These are phyloP conservation scores for Harpagifer antarcticus DNA, from an alignment of 2,797 vertebrate species.

Conservation along the genomic window DNA sequence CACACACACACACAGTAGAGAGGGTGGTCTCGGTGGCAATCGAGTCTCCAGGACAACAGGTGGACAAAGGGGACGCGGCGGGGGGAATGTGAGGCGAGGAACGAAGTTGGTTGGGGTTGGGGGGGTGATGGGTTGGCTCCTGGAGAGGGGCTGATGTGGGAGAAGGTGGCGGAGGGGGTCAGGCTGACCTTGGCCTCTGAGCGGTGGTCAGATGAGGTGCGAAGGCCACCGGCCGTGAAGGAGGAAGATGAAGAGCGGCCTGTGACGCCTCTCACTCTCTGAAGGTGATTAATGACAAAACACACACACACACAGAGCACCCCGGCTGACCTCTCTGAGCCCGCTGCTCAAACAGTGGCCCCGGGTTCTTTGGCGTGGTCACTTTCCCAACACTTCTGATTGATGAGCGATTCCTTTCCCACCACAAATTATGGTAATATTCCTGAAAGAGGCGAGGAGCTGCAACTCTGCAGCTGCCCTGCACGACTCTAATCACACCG, in stretches of 20 bases:
- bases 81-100: constrained; percentile 75
- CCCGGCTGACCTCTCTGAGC: constrained; percentile 64
- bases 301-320: constrained; percentile 31
- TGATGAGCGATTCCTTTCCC: constrained; percentile 75
- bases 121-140: constrained; percentile 42
- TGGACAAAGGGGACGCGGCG: constrained; percentile 79
- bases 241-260: constrained; percentile 45
- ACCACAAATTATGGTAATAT: constrained; percentile 74
- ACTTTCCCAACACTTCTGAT: constrained; percentile 74
- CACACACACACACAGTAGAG: constrained; percentile 43
- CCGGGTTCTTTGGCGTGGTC: constrained; percentile 63
- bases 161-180: constrained; percentile 14
- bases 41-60: constrained; percentile 85
- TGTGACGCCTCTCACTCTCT: constrained; percentile 56
- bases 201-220: constrained; percentile 78
- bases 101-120: not conserved
- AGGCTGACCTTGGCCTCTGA: constrained; percentile 83
- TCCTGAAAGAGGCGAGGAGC: constrained; percentile 28
- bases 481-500: constrained; percentile 23
- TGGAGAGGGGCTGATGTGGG: constrained; percentile 30
- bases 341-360: constrained; percentile 61
- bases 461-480: constrained; percentile 59
- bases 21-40: constrained; percentile 74
- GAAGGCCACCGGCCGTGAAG: constrained; percentile 69
- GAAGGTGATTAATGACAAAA: constrained; percentile 75